Evolutionary conservation across 2,888 invertebrate species (phyloP).

Genomic region (Hecatera dysodea): DNA sequence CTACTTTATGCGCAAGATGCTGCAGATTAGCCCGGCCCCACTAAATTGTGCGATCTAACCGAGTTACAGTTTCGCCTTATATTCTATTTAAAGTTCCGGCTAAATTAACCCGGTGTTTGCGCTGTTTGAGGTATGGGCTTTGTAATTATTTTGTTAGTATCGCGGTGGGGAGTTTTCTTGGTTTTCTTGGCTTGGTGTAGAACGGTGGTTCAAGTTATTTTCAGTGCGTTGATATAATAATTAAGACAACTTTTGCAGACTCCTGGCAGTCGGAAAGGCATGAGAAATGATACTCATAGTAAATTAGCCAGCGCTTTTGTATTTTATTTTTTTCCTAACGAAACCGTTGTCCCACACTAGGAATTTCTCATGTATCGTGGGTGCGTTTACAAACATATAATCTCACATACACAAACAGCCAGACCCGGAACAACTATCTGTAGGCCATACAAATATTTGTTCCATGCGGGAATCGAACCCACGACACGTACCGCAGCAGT

Average conservation of each 20-base stretch:
- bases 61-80: constrained; percentile 55
- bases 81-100: constrained; percentile 56
- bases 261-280: neutral
- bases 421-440: no score
- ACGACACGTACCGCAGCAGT: no score
- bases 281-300: no score
- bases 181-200: neutral
- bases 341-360: no score
- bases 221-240: neutral
- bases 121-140: constrained; percentile 37
- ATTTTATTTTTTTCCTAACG: no score
- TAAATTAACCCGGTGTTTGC: constrained; percentile 55
- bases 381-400: no score
- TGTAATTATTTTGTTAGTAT: constrained; percentile 41
- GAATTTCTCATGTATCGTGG: no score
- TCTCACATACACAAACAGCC: no score
- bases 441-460: no score
- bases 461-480: no score
- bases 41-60: constrained; percentile 64
- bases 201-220: neutral
- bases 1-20: constrained; percentile 66
- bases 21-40: constrained; percentile 60
- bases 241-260: neutral
- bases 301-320: no score
- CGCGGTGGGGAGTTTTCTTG: neutral